Conservation (phyloP, 2,888 invertebrate genomes). For the Drosophila fungiperda region DNA sequence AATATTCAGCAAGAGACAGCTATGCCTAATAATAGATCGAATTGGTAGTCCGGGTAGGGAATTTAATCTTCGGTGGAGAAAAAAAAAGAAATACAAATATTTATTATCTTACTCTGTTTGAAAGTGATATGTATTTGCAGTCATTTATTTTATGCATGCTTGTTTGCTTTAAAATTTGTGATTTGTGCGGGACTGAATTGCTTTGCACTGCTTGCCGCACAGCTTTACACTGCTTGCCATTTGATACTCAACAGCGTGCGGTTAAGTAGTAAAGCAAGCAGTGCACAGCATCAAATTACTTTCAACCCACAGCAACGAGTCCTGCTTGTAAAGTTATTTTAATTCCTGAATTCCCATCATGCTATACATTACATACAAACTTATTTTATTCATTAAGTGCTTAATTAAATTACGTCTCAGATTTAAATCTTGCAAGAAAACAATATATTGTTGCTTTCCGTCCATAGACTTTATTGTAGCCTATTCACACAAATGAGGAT, state of each 20-base stretch:
- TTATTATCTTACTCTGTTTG: no score
- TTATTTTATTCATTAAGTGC: background rate
- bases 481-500: no score
- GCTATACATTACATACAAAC: background rate
- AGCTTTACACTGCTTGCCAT: background rate
- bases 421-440: background rate
- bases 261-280: slow-evolving; percentile 28
- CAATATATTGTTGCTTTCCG: background rate
- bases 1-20: background rate
- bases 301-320: background rate
- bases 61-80: no score
- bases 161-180: background rate
- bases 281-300: slow-evolving; percentile 15
- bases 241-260: background rate
- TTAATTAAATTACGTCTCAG: background rate
- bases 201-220: background rate
- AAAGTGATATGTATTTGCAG: background rate
- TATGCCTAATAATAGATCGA: background rate
- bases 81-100: no score
- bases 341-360: background rate
- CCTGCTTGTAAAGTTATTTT: background rate
- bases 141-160: background rate
- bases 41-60: background rate
- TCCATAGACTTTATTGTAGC: no score
- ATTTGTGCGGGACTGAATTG: background rate